Conservation (phyloP, 2,888 invertebrate genomes). For the Cerceris rybyensis region DNA sequence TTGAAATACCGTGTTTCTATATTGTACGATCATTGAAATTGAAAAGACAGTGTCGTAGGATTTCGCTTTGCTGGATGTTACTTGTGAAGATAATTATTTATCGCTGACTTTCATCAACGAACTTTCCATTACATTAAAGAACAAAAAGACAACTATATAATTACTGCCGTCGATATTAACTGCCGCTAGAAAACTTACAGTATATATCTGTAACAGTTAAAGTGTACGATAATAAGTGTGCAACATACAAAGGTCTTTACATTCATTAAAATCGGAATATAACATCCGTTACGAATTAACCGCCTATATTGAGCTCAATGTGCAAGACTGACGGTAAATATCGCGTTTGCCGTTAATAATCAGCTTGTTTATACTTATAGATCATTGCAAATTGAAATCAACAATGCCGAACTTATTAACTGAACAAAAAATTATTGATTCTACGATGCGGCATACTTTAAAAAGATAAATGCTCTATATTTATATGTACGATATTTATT, state of each 20-base stretch:
- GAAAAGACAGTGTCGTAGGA: too few species aligned
- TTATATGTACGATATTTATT: constrained; percentile 25
- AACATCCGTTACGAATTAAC: neutral
- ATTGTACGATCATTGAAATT: too few species aligned
- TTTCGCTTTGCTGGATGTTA: too few species aligned
- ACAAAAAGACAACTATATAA: constrained; percentile 16
- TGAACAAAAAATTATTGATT: too few species aligned
- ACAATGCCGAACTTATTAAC: too few species aligned
- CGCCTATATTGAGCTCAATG: constrained; percentile 16
- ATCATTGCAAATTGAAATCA: neutral
- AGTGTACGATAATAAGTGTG: constrained; percentile 12
- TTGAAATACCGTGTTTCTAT: too few species aligned
- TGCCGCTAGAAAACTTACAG: constrained; percentile 21
- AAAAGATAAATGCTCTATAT: neutral
- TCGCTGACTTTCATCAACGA: constrained; percentile 27
- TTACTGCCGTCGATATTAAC: constrained; percentile 21
- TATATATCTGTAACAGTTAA: constrained; percentile 15
- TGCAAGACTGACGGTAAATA: constrained; percentile 22
- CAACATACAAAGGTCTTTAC: constrained; percentile 1
- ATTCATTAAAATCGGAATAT: too few species aligned
- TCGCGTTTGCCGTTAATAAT: constrained; percentile 26
- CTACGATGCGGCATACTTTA: neutral
- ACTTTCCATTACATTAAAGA: constrained; percentile 13
- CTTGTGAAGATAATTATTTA: too few species aligned
- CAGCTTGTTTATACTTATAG: constrained; percentile 25